Conservation (phyloP, 2,888 invertebrate species). For the Lottia gigantea region DNA sequence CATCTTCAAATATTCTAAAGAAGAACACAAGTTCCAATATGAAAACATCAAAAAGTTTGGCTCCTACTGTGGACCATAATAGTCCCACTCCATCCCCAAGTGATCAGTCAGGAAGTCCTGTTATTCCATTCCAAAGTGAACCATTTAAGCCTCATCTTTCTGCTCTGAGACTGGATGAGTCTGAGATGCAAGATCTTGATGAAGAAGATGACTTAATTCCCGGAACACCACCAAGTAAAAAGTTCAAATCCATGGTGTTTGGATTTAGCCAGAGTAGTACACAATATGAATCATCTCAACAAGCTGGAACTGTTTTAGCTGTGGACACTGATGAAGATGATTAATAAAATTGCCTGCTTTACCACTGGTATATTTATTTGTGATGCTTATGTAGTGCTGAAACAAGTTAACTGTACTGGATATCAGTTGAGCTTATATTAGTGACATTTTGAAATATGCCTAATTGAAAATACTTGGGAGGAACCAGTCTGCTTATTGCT, state of each 20-base stretch:
- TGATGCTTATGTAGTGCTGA: too few species aligned
- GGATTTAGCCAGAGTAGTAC: conserved; percentile 52
- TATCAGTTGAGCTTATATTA: too few species aligned
- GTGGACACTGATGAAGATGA: conserved; percentile 78
- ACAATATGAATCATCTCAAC: conserved; percentile 26
- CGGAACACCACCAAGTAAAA: conserved; percentile 74
- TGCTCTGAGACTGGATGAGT: not conserved
- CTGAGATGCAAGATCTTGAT: conserved; percentile 27
- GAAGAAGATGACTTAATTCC: conserved; percentile 72
- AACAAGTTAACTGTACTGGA: too few species aligned
- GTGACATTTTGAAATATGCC: too few species aligned
- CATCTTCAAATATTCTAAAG: too few species aligned
- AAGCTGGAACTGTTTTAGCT: conserved; percentile 72
- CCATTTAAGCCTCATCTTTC: not conserved
- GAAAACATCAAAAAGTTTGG: conserved; percentile 15
- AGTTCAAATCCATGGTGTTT: conserved; percentile 59
- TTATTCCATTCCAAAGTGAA: conserved; percentile 38
- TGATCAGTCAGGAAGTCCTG: conserved; percentile 34
- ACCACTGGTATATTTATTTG: too few species aligned
- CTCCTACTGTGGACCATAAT: conserved; percentile 15
- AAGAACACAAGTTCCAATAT: too few species aligned
- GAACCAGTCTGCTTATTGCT: too few species aligned
- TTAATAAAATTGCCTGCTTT: conserved; percentile 15
- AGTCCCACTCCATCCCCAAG: not conserved
- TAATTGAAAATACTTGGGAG: too few species aligned